Evolutionary conservation across 2,113 vertebrate species (phyloP).

Genomic region (Cathartes aura): DNA sequence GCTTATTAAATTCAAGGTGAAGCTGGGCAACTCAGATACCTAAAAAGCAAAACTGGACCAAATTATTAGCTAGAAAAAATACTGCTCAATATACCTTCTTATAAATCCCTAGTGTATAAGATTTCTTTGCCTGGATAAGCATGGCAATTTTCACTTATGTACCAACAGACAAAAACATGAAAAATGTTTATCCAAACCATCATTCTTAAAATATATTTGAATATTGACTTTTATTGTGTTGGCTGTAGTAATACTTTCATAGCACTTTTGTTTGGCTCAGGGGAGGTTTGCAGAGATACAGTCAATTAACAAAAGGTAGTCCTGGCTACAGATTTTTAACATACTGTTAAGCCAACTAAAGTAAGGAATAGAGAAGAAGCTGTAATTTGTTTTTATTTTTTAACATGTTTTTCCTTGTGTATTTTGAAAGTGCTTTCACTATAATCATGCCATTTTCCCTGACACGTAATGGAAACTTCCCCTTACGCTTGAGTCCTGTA

Average conservation of each 20-base stretch:
- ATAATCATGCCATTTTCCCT: background rate
- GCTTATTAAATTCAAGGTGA: conserved; percentile 3
- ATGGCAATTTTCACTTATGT: background rate
- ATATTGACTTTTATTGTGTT: background rate
- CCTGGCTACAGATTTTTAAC: background rate
- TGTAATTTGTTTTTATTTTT: background rate
- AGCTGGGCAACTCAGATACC: background rate
- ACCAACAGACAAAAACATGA: background rate
- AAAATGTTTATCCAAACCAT: background rate
- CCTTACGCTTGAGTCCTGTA: background rate
- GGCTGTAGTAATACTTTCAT: background rate
- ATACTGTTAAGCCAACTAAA: background rate
- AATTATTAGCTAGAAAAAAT: background rate
- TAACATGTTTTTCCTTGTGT: background rate
- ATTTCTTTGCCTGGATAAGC: background rate
- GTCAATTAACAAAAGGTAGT: background rate
- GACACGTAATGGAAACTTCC: background rate
- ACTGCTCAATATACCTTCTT: background rate
- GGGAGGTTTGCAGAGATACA: background rate
- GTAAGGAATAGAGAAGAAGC: background rate
- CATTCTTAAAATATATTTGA: background rate
- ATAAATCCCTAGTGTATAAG: background rate
- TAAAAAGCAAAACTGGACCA: background rate
- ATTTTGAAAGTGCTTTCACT: background rate
- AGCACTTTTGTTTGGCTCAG: background rate